These are phyloP conservation scores for Panzeria rudis DNA, from an alignment of 2,888 invertebrate species.

Conservation along the genomic window DNA sequence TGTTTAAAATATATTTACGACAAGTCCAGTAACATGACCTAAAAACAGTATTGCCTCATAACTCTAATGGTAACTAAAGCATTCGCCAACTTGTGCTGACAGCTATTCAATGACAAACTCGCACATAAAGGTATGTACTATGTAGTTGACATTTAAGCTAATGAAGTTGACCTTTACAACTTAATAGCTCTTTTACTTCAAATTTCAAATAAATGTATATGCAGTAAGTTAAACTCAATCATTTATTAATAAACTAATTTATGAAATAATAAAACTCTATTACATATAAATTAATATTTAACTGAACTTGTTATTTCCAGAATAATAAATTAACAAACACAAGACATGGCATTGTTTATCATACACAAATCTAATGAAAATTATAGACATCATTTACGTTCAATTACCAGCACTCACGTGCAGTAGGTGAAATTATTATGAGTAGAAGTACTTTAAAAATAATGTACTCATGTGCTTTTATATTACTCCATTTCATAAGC, in stretches of 20 bases:
- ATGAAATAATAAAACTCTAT: not conserved
- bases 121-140: too few relatives aligned
- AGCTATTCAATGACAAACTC: too few relatives aligned
- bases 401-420: slow-evolving; percentile 22
- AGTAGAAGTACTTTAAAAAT: not conserved
- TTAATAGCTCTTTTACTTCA: not conserved
- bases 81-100: too few relatives aligned
- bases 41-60: too few relatives aligned
- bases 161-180: too few relatives aligned
- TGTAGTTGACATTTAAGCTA: too few relatives aligned
- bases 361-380: slow-evolving; percentile 4
- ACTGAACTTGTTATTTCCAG: not conserved
- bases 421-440: slow-evolving; percentile 12
- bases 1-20: too few relatives aligned
- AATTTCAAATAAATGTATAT: not conserved
- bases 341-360: slow-evolving; percentile 22
- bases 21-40: too few relatives aligned
- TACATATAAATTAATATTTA: not conserved
- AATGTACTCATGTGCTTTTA: slow-evolving; percentile 12
- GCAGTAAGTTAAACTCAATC: not conserved
- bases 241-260: not conserved
- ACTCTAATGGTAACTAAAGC: too few relatives aligned
- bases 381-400: slow-evolving; percentile 19
- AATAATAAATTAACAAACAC: slow-evolving; percentile 32
- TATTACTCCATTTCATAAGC: slow-evolving; percentile 36